Base-by-base conservation (phyloP, 2,797 vertebrate genomes). In the Lacerta viridis region DNA sequence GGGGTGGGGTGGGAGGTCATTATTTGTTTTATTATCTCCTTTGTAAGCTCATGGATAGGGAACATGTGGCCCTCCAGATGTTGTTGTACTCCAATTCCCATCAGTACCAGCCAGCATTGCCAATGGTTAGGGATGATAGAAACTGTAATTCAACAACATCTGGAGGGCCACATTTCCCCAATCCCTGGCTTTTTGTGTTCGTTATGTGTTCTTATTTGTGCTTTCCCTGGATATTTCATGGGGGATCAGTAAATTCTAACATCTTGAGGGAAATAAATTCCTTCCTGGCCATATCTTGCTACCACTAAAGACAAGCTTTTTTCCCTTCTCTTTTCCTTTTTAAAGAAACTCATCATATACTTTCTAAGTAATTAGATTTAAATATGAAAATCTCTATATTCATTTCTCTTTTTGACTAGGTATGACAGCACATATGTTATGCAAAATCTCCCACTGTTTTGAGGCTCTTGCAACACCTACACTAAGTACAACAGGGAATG, bases 381-480 rank as follows among this genome's bases (percentile, higher is more conserved):
- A 18, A 50, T 82, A 59, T 87, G 84, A 90, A 72, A 82, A 92
- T 87, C 77, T 81, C 90, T 88, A 88, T 72, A 83, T 41, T 55
- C 88, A 86, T 92, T 90, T 61, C 64, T 77, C 61, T 78, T 85
- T 87, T 88, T 76, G 90, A 91, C 87, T 90, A 89, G 78, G 39
- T 71, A 64, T 80, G 82, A 74, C 80, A 89, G 84, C 84, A 91
- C 91, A 90, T 92, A 74, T 43, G 61, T n/a, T 92, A 74, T 69
- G 86, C 84, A 88, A 92, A 93, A 94, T 86, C 66, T 89, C 18
- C 59, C 88, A 90, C 83, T 85, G 84, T 15, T 82, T 76, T 92
- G 87, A 95, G 64, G 72, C 78, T 85, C 83, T 81, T 85, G 83
- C 18, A 90, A 87, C 89, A 87, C 83, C 64, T 94, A 66, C n/a